A percentile compares a stretch with the other conserved stretches of the same genome.
These are phyloP conservation scores for Telmatherina bonti DNA, from an alignment of 2,797 vertebrate genomes.

Conservation along the genomic window DNA sequence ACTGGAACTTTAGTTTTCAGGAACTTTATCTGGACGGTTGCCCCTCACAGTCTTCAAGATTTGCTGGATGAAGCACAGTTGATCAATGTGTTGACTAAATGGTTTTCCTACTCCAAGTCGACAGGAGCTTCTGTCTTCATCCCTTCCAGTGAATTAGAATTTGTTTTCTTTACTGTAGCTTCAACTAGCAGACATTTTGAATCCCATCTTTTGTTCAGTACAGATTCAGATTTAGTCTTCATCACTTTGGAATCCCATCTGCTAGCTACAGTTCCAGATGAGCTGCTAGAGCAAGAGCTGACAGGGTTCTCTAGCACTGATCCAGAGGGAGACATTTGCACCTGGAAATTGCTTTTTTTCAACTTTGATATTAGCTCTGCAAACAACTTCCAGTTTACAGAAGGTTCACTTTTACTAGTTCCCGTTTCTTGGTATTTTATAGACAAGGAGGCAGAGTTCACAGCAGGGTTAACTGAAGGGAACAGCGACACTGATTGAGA, in stretches of 20 bases:
- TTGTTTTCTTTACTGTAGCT: not conserved
- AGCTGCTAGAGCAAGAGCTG: not conserved
- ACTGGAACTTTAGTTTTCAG: not conserved
- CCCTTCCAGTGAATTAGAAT: not conserved
- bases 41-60: not conserved
- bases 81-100: not conserved
- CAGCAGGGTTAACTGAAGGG: not conserved
- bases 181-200: not conserved
- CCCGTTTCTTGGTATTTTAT: too few species aligned
- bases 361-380: not conserved
- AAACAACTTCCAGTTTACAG: fast-evolving
- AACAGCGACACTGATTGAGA: not conserved
- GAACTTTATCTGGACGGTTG: not conserved
- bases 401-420: fast-evolving
- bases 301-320: not conserved
- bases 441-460: not conserved
- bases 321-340: too few species aligned
- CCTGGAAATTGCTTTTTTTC: not conserved
- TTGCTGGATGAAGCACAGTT: not conserved
- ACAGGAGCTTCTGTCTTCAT: not conserved
- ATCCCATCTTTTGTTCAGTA: conserved; percentile 2
- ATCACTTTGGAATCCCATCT: too few species aligned
- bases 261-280: not conserved
- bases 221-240: not conserved
- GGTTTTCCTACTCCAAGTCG: conserved; percentile 23